Base-by-base conservation (phyloP, 2,888 invertebrate species). In the Dioctria rufipes region DNA sequence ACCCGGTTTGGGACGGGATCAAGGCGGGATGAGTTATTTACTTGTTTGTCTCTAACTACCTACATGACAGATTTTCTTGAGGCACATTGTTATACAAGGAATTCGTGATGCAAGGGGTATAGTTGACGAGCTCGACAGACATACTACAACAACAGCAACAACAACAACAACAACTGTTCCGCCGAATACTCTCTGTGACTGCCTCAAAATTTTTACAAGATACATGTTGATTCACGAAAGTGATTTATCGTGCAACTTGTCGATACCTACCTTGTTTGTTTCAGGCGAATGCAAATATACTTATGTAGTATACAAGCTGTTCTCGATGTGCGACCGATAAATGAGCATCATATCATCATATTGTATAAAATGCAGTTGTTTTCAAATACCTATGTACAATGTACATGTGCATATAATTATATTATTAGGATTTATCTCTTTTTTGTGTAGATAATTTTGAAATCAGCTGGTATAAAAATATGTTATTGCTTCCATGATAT, bases 181-280 rank as follows among this genome's bases (percentile, higher is more conserved):
- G 25, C 25, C 80, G 43, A 80, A 66, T 77, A 49, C 77, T 25
- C 25, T 25, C 25, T 63, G 63, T 63, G 43, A 42, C 60, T 61
- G 67, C 43, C 43, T 80, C 69, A 54, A 61, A 60, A 25, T 25
- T 69, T 69, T 40, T 82, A 84, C 83, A 84, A 84, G 83, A 83
- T 83, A 80, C 82, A 25, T 81, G 81, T 82, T 83, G 84, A 84
- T 84, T 83, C 84, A 84, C 84, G 84, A 84, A 83, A 83, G 83
- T 84, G 84, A 84, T 84, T 84, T 83, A 83, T 84, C 83, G 82
- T 66, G 63, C 46, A 51, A 25, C 66, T 79, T 63, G 77, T 77
- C 77, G 13, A 49, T 39, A 49, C 46, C 51, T 25, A 25, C 25
- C 25, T 25, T 25, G 25, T 25, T 13, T 73, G 60, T 73, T 39